These are phyloP conservation scores for Ischnus inquisitorius DNA, from an alignment of 2,888 invertebrate genomes.

Conservation along the genomic window DNA sequence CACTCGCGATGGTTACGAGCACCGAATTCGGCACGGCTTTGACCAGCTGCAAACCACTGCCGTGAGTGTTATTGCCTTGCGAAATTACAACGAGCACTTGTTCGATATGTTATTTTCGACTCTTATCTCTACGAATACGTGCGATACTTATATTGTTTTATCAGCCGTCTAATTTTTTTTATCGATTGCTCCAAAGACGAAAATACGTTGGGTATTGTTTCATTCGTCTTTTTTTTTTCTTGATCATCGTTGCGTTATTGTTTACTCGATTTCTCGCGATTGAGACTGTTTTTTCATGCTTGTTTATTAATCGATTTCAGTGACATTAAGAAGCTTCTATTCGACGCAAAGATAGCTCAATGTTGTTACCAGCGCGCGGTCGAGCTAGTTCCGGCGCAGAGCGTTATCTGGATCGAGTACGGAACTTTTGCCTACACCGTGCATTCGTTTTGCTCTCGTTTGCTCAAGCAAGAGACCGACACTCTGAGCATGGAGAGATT, in stretches of 20 bases:
- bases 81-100: background rate
- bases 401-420: slow-evolving; percentile 95
- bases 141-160: background rate
- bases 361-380: slow-evolving; percentile 94
- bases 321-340: slow-evolving; percentile 86
- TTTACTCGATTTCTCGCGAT: background rate
- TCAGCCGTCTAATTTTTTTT: background rate
- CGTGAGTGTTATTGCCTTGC: slow-evolving; percentile 83
- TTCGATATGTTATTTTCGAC: background rate
- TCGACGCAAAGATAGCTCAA: slow-evolving; percentile 91
- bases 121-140: background rate
- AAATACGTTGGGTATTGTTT: background rate
- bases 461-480: slow-evolving; percentile 93
- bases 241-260: background rate
- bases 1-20: slow-evolving; percentile 93
- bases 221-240: no score
- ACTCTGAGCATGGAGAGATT: slow-evolving; percentile 91
- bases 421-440: slow-evolving; percentile 96
- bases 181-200: background rate
- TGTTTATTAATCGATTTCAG: slow-evolving; percentile 69
- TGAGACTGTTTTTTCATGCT: slow-evolving; percentile 6
- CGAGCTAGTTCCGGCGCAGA: slow-evolving; percentile 90
- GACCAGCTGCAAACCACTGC: slow-evolving; percentile 90
- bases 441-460: slow-evolving; percentile 95
- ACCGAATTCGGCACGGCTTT: slow-evolving; percentile 93